Evolutionary conservation across 2,888 invertebrate genomes (phyloP).

Genomic region (Phengaris arion): DNA sequence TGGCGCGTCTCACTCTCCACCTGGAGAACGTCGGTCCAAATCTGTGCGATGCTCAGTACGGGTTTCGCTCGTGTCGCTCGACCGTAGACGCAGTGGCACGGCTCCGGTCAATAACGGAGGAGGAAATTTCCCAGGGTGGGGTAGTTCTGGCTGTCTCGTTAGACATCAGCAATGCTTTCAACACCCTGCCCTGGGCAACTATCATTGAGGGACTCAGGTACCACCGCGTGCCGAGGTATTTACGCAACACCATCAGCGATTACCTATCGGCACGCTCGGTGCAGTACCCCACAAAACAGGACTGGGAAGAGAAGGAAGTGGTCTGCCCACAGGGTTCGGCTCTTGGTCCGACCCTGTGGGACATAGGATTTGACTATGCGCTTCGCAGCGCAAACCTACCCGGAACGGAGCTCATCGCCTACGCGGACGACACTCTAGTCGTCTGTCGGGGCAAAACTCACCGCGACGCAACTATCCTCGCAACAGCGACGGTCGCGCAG

Average conservation of each 20-base stretch:
- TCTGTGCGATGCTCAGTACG: no score
- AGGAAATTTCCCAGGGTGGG: neutral
- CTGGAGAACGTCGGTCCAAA: no score
- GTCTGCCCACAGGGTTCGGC: neutral
- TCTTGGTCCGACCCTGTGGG: slow-evolving; percentile 2
- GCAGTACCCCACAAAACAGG: neutral
- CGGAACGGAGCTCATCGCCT: no score
- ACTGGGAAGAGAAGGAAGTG: neutral
- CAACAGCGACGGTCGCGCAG: no score
- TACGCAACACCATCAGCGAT: no score
- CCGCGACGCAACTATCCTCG: no score
- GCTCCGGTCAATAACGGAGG: neutral
- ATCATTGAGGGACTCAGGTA: neutral
- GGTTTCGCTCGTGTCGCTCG: no score
- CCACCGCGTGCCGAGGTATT: neutral
- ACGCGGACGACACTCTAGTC: no score
- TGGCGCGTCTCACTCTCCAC: no score
- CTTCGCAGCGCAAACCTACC: neutral
- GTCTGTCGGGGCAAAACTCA: no score
- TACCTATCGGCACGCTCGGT: no score
- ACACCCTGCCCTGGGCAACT: neutral
- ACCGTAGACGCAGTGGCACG: neutral
- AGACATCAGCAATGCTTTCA: neutral
- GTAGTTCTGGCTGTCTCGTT: neutral
- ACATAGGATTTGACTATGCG: neutral